A percentile compares a stretch with the other conserved stretches of the same genome.
These are phyloP conservation scores for Enteromius afrohamiltoni DNA, from an alignment of 2,797 vertebrate genomes.

Conservation along the genomic window DNA sequence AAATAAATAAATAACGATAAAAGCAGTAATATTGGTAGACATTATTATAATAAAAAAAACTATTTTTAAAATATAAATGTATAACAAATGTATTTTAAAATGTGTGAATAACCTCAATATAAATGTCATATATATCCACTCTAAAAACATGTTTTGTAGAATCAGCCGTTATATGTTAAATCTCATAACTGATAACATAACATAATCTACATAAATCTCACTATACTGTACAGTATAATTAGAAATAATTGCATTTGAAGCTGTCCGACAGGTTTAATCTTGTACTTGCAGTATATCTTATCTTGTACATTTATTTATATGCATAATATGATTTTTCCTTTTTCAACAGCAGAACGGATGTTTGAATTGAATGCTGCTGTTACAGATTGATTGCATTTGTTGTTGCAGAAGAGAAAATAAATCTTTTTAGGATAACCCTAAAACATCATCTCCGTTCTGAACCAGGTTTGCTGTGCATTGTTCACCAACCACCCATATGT, in stretches of 20 bases:
- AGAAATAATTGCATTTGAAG: neutral
- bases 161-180: neutral
- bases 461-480: slow-evolving; percentile 12
- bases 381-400: slow-evolving; percentile 9
- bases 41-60: neutral
- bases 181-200: neutral
- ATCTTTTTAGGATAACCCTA: neutral
- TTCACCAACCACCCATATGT: slow-evolving; percentile 29
- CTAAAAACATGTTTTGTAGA: neutral
- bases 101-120: neutral
- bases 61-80: neutral
- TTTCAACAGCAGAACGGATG: neutral
- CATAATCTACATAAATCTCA: too few species aligned
- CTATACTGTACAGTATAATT: neutral
- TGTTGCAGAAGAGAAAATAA: slow-evolving; percentile 6
- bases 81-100: neutral
- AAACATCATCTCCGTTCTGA: slow-evolving; percentile 16
- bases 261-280: neutral
- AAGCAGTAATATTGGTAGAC: neutral
- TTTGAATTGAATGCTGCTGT: neutral
- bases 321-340: neutral
- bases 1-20: neutral
- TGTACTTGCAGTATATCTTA: neutral
- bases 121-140: neutral
- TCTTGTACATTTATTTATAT: neutral